Conservation (phyloP, 2,113 vertebrate genomes). For the Melanocharis versteri region DNA sequence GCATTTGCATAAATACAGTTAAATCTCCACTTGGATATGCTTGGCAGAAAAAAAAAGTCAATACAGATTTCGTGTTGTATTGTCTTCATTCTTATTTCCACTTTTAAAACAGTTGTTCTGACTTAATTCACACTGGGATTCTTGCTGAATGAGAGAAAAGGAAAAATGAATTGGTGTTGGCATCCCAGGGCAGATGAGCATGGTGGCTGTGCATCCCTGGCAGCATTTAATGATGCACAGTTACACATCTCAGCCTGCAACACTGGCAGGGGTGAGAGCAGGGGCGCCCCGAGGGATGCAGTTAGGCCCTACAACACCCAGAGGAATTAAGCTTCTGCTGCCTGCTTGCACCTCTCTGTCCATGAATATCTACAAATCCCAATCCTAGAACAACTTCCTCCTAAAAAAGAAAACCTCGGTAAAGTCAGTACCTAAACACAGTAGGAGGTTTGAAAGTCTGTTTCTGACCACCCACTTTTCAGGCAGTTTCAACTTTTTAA, state of each 20-base stretch:
- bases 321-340: not conserved
- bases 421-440: not conserved
- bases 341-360: not conserved
- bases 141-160: not conserved
- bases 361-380: not conserved
- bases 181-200: not conserved
- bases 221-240: not conserved
- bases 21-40: not conserved
- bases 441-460: not conserved
- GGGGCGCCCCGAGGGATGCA: not conserved
- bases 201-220: not conserved
- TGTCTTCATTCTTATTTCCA: constrained; percentile 43
- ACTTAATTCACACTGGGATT: not conserved
- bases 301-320: not conserved
- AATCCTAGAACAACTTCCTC: not conserved
- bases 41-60: not conserved
- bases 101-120: constrained; percentile 11
- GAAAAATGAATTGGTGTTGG: not conserved
- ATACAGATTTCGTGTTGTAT: not conserved
- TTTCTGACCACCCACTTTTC: not conserved
- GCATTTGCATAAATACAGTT: constrained; percentile 47
- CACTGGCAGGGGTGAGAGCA: not conserved
- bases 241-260: not conserved
- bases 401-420: not conserved
- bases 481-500: not conserved